These are phyloP conservation scores for Centropus bengalensis DNA, from an alignment of 2,113 vertebrate genomes.

Conservation along the genomic window DNA sequence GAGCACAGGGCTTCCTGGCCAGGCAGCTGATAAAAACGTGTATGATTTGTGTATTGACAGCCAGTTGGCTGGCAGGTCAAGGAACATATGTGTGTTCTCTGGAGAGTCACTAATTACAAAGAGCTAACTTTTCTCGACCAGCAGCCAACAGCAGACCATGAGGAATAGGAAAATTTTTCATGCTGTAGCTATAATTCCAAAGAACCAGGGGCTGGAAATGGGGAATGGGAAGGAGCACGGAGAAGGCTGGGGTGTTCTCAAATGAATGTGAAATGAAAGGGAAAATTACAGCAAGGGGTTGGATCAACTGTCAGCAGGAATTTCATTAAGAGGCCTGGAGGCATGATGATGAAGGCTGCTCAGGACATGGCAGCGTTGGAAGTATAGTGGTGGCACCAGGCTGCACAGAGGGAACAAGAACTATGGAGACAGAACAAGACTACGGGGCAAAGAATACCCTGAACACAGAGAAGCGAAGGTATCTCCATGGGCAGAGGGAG, in stretches of 20 bases:
- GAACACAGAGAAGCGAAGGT: rapidly evolving
- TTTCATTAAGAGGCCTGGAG: background rate
- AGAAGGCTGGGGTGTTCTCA: background rate
- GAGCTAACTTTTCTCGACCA: background rate
- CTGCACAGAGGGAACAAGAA: background rate
- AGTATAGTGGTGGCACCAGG: rapidly evolving
- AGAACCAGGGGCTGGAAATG: background rate
- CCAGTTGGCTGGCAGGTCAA: background rate
- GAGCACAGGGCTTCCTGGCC: background rate
- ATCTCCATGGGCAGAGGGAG: background rate
- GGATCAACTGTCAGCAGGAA: background rate
- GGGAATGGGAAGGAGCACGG: background rate
- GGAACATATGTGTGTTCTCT: background rate
- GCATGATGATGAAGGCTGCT: background rate
- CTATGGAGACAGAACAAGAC: background rate
- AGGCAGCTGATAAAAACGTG: background rate
- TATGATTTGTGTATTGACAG: background rate
- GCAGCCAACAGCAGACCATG: rapidly evolving
- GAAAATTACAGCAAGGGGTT: background rate
- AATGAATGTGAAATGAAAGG: background rate
- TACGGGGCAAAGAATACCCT: background rate
- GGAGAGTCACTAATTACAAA: background rate
- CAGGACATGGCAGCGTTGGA: background rate
- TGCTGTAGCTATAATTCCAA: rapidly evolving
- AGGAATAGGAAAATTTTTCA: background rate